These are phyloP conservation scores for Diceros bicornis DNA, from an alignment of 2,797 vertebrate genomes.

Conservation along the genomic window DNA sequence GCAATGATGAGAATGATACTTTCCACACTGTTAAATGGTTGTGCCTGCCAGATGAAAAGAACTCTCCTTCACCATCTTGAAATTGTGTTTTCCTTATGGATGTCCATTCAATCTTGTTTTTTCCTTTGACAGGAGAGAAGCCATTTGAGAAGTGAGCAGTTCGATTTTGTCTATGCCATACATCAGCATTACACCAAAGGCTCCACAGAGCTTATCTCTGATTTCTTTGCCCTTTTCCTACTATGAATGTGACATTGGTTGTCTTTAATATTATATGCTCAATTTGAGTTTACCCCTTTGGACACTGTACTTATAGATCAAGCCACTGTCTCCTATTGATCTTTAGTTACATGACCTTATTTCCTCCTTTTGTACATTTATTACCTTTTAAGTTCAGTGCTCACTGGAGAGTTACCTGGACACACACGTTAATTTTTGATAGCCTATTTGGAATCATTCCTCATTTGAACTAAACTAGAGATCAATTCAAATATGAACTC, in stretches of 20 bases:
- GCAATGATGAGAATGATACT: neutral
- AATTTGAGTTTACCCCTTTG: slow-evolving; percentile 13
- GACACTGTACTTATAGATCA: slow-evolving; percentile 47
- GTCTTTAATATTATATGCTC: slow-evolving; percentile 62
- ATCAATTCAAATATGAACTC: slow-evolving; percentile 57
- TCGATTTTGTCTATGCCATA: neutral
- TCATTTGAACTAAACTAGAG: slow-evolving; percentile 48
- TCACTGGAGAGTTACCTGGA: slow-evolving; percentile 48
- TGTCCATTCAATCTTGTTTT: neutral
- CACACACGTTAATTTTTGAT: slow-evolving; percentile 58
- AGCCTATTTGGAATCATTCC: slow-evolving; percentile 24
- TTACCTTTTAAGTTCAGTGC: slow-evolving; percentile 53
- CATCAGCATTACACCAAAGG: neutral
- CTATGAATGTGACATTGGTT: slow-evolving; percentile 29
- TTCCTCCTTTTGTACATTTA: slow-evolving; percentile 41
- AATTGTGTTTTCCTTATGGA: neutral
- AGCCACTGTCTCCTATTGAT: neutral
- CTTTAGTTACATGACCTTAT: slow-evolving; percentile 55
- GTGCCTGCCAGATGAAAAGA: neutral
- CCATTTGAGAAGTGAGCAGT: neutral
- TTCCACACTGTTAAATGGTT: neutral
- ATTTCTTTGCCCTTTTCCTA: slow-evolving; percentile 58
- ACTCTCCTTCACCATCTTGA: neutral
- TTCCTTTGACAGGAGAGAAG: neutral
- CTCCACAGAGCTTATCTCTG: neutral